A percentile compares a stretch with the other conserved stretches of the same genome.
Evolutionary conservation across 2,888 invertebrate species (phyloP).

Genomic region (Perizoma flavofasciatum): DNA sequence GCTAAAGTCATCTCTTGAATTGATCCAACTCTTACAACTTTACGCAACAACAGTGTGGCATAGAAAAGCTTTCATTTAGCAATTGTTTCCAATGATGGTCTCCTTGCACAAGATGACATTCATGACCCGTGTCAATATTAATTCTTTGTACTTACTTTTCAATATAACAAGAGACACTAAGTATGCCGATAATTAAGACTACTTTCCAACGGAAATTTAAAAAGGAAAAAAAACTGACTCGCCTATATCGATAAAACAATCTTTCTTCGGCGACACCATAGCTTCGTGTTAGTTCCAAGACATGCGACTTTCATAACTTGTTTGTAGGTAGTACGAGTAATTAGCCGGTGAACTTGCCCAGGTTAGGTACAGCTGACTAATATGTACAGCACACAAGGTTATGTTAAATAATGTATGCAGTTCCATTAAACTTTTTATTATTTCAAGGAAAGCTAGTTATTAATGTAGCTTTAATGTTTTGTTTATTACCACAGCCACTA

Average conservation of each 20-base stretch:
- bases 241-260: constrained; percentile 54
- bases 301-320: constrained; percentile 43
- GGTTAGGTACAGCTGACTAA: constrained; percentile 33
- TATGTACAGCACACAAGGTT: constrained; percentile 44
- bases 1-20: too few relatives aligned
- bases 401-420: constrained; percentile 45
- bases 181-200: too few relatives aligned
- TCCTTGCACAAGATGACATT: too few relatives aligned
- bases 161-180: too few relatives aligned
- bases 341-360: constrained; percentile 38
- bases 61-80: too few relatives aligned
- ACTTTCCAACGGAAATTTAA: too few relatives aligned
- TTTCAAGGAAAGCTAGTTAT: constrained; percentile 45
- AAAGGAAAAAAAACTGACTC: constrained; percentile 6
- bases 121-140: too few relatives aligned
- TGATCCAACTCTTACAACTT: too few relatives aligned
- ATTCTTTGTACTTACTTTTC: too few relatives aligned
- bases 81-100: too few relatives aligned
- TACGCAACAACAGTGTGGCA: too few relatives aligned
- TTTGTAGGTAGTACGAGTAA: constrained; percentile 20
- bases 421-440: constrained; percentile 43
- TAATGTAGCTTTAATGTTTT: constrained; percentile 12
- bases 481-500: not conserved
- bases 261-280: constrained; percentile 36
- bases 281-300: constrained; percentile 37